Evolutionary conservation across 2,888 invertebrate species (phyloP).

Genomic region (Eurytoma californica): DNA sequence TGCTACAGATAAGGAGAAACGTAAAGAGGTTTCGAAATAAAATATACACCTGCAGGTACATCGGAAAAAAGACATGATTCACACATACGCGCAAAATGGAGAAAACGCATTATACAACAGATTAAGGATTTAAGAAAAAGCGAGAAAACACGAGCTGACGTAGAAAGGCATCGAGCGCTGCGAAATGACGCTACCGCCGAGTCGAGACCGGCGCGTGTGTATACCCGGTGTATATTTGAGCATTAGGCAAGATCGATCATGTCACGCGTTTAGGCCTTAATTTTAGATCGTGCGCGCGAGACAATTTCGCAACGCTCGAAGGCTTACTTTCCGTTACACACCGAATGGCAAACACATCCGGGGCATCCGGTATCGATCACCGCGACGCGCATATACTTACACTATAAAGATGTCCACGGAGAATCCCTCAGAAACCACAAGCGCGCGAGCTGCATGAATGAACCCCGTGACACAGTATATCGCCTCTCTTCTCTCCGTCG

Average conservation of each 20-base stretch:
- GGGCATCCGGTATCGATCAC: background rate
- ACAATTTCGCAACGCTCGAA: conserved; percentile 24
- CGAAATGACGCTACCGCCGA: background rate
- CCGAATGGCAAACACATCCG: background rate
- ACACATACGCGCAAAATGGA: too few species aligned
- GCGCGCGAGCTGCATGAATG: background rate
- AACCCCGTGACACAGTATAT: background rate
- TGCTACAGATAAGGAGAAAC: too few species aligned
- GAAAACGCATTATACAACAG: too few species aligned
- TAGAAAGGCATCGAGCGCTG: background rate
- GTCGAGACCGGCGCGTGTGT: background rate
- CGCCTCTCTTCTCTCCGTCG: background rate
- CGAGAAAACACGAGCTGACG: background rate
- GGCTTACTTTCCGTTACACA: conserved; percentile 1
- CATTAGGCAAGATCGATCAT: conserved; percentile 1
- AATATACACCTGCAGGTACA: background rate
- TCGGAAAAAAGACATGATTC: background rate
- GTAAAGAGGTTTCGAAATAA: too few species aligned
- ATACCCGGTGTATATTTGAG: background rate
- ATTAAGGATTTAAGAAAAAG: background rate
- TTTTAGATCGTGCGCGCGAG: conserved; percentile 6
- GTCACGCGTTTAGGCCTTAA: conserved; percentile 6
- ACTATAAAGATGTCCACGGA: background rate
- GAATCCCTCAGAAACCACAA: background rate
- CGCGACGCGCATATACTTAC: background rate